Evolutionary conservation across 30 jellyfish, hydroid and myxozoan species (phyloP).

Genomic region (Catostylus mosaicus): DNA sequence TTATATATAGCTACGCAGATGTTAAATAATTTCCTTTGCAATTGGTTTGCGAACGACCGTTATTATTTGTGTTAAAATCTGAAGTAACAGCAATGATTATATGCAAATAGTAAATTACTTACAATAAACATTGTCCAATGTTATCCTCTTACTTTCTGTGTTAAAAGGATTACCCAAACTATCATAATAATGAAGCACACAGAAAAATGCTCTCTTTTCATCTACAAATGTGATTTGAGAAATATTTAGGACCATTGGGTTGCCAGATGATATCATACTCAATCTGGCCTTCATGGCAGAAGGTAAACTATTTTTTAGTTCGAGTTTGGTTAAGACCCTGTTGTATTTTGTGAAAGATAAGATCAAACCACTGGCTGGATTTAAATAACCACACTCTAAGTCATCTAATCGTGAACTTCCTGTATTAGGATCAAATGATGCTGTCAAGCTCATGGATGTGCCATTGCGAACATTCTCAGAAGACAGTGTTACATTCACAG

Average conservation of each 20-base stretch:
- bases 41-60: background rate
- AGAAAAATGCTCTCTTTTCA: background rate
- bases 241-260: background rate
- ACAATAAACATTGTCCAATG: conserved; percentile 5
- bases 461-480: background rate
- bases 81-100: background rate
- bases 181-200: background rate
- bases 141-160: background rate
- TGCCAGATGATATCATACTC: background rate
- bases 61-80: too few relatives aligned
- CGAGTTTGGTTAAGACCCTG: background rate
- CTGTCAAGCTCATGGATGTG: background rate
- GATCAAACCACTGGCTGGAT: background rate
- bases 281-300: background rate
- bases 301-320: background rate
- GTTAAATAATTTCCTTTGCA: too few relatives aligned
- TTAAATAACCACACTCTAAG: background rate
- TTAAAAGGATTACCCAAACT: background rate
- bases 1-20: too few relatives aligned
- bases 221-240: background rate
- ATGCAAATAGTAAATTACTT: background rate
- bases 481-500: background rate
- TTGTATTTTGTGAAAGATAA: background rate
- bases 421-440: background rate
- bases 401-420: background rate